These are phyloP conservation scores for Sminthurinus signatus DNA, from an alignment of 1,140 invertebrate genomes.

Conservation along the genomic window DNA sequence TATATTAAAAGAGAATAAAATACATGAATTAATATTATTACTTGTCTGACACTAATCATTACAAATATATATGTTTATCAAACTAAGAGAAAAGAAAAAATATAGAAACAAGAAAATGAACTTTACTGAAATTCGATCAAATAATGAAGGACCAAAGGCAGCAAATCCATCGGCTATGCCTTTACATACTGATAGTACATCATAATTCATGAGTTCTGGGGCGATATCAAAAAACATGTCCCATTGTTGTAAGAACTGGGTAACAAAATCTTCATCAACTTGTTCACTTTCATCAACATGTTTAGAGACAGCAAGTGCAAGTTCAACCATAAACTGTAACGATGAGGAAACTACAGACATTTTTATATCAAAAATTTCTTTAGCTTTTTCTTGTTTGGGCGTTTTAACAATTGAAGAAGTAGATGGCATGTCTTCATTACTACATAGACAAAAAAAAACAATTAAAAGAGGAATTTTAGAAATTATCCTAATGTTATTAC, in stretches of 20 bases:
- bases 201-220: neutral
- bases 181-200: neutral
- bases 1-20: neutral
- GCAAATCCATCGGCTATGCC: slow-evolving; percentile 13
- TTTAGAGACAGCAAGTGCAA: neutral
- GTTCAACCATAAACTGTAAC: slow-evolving; percentile 2
- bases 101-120: neutral
- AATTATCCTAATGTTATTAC: no score
- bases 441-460: no score
- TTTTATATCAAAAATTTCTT: neutral
- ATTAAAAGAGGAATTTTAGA: no score
- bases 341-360: neutral
- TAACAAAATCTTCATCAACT: neutral
- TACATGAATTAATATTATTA: neutral
- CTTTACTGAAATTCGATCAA: neutral
- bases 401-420: no score
- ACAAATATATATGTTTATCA: neutral
- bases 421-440: no score
- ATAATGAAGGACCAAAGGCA: slow-evolving; percentile 7
- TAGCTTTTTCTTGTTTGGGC: no score
- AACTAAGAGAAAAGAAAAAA: neutral
- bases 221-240: slow-evolving; percentile 3
- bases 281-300: neutral
- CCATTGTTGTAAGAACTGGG: slow-evolving; percentile 4
- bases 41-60: neutral